phyloP scores from a whole-genome alignment of 2,797 vertebrate species.

The Enteromius mattozi region DNA sequence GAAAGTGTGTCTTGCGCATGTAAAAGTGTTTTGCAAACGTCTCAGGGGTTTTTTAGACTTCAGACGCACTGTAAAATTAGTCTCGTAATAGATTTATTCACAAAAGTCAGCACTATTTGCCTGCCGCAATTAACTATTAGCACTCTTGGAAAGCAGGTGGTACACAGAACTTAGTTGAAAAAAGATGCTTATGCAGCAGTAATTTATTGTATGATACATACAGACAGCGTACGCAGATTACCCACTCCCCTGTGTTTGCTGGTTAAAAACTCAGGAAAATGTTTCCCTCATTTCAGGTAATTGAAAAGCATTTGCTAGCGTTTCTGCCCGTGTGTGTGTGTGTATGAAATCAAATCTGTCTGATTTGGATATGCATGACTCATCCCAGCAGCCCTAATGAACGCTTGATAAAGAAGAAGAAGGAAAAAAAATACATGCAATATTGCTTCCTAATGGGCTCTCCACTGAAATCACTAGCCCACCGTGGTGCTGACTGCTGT shows the following conservation, averaged over 20 bases:
- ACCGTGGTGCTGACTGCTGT: constrained; percentile 41
- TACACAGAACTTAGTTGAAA: constrained; percentile 6
- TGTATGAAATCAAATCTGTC: constrained; percentile 57
- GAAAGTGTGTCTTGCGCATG: neutral
- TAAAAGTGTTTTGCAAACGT: constrained; percentile 8
- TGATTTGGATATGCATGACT: constrained; percentile 62
- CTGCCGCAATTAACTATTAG: constrained; percentile 7
- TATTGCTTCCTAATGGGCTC: constrained; percentile 60
- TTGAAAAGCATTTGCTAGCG: constrained; percentile 39
- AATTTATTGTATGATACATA: constrained; percentile 5
- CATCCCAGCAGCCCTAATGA: constrained; percentile 61
- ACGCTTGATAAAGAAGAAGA: constrained; percentile 56
- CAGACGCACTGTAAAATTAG: constrained; percentile 8
- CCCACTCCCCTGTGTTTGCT: constrained; percentile 46
- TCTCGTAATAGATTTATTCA: constrained; percentile 14
- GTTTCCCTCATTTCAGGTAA: constrained; percentile 51
- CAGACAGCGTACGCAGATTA: constrained; percentile 9
- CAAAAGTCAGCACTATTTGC: constrained; percentile 15
- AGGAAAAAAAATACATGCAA: constrained; percentile 17
- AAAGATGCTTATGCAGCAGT: constrained; percentile 18
- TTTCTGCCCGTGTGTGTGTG: constrained; percentile 35
- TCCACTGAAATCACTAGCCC: constrained; percentile 49
- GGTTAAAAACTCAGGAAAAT: constrained; percentile 47
- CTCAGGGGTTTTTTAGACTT: constrained; percentile 21
- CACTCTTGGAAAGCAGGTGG: constrained; percentile 23